These are phyloP conservation scores for Cheirogaleus medius DNA, from an alignment of 2,113 vertebrate genomes.

Conservation along the genomic window DNA sequence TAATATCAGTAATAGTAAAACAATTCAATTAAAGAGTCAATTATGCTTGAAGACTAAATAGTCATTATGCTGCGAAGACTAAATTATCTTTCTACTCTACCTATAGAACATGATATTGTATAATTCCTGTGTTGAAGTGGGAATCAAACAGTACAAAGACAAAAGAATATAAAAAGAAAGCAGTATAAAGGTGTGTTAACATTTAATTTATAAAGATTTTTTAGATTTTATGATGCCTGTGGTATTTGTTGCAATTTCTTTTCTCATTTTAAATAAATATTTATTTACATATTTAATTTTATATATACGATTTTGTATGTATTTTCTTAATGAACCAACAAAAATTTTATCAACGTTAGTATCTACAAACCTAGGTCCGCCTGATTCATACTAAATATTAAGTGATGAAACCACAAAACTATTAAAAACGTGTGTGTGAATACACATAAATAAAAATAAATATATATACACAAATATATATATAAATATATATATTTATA, in stretches of 20 bases:
- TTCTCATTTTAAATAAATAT: neutral
- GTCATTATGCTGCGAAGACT: neutral
- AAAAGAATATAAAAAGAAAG: neutral
- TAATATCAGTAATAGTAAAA: neutral
- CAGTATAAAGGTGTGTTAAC: neutral
- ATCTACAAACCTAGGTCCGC: neutral
- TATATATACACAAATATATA: neutral
- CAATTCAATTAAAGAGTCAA: neutral
- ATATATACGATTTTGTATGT: neutral
- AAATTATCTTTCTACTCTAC: neutral
- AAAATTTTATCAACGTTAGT: neutral
- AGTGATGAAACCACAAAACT: neutral
- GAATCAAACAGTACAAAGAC: neutral
- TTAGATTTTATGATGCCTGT: neutral
- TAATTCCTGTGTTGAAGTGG: neutral
- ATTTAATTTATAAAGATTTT: neutral
- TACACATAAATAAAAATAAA: neutral
- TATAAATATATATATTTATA: neutral
- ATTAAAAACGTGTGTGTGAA: neutral
- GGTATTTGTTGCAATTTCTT: neutral
- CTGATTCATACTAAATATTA: neutral
- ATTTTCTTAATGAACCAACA: slow-evolving; percentile 4
- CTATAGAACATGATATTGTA: neutral
- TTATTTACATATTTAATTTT: neutral
- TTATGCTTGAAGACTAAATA: neutral